phyloP scores from a whole-genome alignment of 2,888 invertebrate species.

The Drosophila cognata region DNA sequence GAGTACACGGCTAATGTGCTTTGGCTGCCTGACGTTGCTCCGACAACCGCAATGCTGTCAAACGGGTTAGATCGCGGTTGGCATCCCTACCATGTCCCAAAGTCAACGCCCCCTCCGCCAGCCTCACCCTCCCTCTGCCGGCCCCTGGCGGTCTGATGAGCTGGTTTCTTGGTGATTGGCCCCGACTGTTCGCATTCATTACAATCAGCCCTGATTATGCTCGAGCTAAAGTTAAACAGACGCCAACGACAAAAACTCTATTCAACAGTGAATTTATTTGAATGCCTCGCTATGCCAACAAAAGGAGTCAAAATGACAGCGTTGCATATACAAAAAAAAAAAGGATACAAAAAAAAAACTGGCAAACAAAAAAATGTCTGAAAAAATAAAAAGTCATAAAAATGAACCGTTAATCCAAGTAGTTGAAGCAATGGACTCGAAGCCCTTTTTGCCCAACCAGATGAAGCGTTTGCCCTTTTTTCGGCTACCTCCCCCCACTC shows the following conservation, averaged over 20 bases:
- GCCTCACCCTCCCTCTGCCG: not conserved
- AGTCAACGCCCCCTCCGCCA: not conserved
- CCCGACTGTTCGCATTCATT: constrained; percentile 55
- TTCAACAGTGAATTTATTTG: constrained; percentile 76
- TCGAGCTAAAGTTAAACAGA: constrained; percentile 55
- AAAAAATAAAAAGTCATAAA: constrained; percentile 74
- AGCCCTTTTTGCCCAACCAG: constrained; percentile 51
- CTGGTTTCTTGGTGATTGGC: constrained; percentile 43
- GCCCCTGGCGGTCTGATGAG: constrained; percentile 32
- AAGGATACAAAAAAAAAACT: not conserved
- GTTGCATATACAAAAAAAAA: constrained; percentile 19
- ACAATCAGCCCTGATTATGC: constrained; percentile 67
- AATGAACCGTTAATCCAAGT: constrained; percentile 71
- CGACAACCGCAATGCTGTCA: constrained; percentile 46
- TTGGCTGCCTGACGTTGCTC: constrained; percentile 60
- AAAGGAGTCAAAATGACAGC: constrained; percentile 27
- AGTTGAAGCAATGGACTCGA: constrained; percentile 65
- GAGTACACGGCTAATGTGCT: constrained; percentile 71
- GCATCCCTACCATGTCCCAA: constrained; percentile 1
- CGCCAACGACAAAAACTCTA: constrained; percentile 56
- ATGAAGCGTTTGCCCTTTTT: constrained; percentile 68
- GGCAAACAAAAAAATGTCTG: constrained; percentile 12
- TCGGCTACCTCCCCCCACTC: constrained; percentile 10
- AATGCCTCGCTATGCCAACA: constrained; percentile 52
- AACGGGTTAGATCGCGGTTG: constrained; percentile 5